A percentile compares a stretch with the other conserved stretches of the same genome.
Conservation (phyloP, 2,888 invertebrate species). For the Crossocerus cetratus region DNA sequence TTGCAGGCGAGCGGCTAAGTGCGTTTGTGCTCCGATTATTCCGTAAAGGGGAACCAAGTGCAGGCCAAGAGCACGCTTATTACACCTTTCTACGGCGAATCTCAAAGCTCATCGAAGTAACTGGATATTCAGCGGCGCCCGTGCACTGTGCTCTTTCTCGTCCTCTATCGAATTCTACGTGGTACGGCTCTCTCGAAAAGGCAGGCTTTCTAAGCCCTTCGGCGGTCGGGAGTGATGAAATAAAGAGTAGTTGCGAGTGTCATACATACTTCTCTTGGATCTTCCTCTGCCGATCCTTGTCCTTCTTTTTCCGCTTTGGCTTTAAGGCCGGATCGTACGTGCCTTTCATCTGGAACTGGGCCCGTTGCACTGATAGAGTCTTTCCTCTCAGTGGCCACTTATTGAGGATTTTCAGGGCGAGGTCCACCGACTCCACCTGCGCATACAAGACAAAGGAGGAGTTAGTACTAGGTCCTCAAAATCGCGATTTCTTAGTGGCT, state of each 20-base stretch:
- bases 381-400: slow-evolving; percentile 89
- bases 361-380: slow-evolving; percentile 92
- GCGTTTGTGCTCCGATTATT: not conserved
- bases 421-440: slow-evolving; percentile 92
- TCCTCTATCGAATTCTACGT: too few relatives aligned
- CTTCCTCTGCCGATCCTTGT: slow-evolving; percentile 92
- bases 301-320: slow-evolving; percentile 91
- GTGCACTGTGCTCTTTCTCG: too few relatives aligned
- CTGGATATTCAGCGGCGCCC: not conserved
- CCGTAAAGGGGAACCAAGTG: too few relatives aligned
- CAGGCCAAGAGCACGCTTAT: not conserved
- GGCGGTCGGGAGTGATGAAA: too few relatives aligned
- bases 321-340: slow-evolving; percentile 94
- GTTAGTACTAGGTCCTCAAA: too few relatives aligned
- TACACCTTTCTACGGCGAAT: not conserved
- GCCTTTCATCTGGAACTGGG: slow-evolving; percentile 96
- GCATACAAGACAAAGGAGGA: slow-evolving; percentile 48
- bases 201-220: not conserved
- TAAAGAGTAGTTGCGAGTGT: not conserved
- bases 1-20: not conserved
- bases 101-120: not conserved
- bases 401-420: slow-evolving; percentile 95
- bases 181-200: not conserved
- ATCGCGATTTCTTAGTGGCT: too few relatives aligned
- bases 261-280: slow-evolving; percentile 89